Percentiles rank a stretch among this genome's conserved stretches.
Evolutionary conservation across 37 sponge, comb jelly and placozoan genomes (phyloP).

Genomic region (Bolinopsis microptera): DNA sequence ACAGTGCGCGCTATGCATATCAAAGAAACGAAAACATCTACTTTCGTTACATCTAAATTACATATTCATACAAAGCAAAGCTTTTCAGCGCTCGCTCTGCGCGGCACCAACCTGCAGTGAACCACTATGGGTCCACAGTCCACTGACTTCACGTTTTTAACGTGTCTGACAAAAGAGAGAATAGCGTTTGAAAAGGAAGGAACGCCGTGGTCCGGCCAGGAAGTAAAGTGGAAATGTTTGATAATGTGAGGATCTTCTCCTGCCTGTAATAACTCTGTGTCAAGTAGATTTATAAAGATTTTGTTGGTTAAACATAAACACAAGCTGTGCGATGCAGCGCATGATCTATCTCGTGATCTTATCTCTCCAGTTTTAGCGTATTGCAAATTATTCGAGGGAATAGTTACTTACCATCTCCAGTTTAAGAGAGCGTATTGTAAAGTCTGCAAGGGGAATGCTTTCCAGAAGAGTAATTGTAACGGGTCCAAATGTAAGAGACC

Average conservation of each 20-base stretch:
- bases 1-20: neutral
- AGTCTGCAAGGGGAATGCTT: slow-evolving; percentile 74
- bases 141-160: slow-evolving; percentile 22
- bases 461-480: slow-evolving; percentile 76
- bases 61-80: neutral
- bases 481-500: slow-evolving; percentile 64
- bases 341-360: too few relatives aligned
- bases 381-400: too few relatives aligned
- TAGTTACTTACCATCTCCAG: neutral
- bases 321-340: too few relatives aligned
- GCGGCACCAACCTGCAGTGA: slow-evolving; percentile 21
- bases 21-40: neutral
- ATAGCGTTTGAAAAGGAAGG: slow-evolving; percentile 31
- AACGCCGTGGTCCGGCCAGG: slow-evolving; percentile 49
- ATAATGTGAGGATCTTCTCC: slow-evolving; percentile 9
- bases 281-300: too few relatives aligned
- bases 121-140: slow-evolving; percentile 11
- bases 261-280: neutral
- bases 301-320: too few relatives aligned
- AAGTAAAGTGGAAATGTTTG: slow-evolving; percentile 45
- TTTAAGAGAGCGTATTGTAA: slow-evolving; percentile 68
- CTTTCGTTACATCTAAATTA: neutral
- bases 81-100: neutral
- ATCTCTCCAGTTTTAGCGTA: too few relatives aligned
- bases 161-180: slow-evolving; percentile 25